Conservation (phyloP, 2,888 invertebrate species). For the Chaetogeoica ovagalla region DNA sequence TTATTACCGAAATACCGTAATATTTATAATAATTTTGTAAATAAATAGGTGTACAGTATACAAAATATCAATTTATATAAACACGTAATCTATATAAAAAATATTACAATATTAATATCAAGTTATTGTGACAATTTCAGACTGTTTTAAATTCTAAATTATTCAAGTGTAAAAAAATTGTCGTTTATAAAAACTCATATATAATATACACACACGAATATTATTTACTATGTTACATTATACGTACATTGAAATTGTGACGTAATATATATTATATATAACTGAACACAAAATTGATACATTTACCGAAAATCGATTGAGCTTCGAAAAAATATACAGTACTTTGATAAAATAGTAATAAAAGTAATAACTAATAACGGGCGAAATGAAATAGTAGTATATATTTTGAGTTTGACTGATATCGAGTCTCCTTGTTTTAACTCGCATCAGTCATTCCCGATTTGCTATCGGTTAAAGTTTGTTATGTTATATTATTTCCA, state of each 20-base stretch:
- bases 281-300: neutral
- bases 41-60: too few species aligned
- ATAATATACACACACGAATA: too few species aligned
- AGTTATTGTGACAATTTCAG: too few species aligned
- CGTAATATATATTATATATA: neutral
- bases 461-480: conserved; percentile 43
- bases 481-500: conserved; percentile 39
- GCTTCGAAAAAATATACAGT: neutral
- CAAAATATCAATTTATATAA: too few species aligned
- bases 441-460: conserved; percentile 46
- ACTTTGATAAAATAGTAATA: neutral
- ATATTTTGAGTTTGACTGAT: conserved; percentile 24
- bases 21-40: too few species aligned
- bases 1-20: too few species aligned
- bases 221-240: too few species aligned
- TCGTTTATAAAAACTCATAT: too few species aligned
- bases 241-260: neutral
- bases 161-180: too few species aligned
- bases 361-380: neutral
- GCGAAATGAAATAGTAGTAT: neutral
- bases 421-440: conserved; percentile 41
- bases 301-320: neutral
- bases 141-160: too few species aligned
- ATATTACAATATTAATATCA: too few species aligned
- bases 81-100: too few species aligned